phyloP scores from a whole-genome alignment of 2,888 invertebrate genomes.

The Rambutsinella grinnellia region DNA sequence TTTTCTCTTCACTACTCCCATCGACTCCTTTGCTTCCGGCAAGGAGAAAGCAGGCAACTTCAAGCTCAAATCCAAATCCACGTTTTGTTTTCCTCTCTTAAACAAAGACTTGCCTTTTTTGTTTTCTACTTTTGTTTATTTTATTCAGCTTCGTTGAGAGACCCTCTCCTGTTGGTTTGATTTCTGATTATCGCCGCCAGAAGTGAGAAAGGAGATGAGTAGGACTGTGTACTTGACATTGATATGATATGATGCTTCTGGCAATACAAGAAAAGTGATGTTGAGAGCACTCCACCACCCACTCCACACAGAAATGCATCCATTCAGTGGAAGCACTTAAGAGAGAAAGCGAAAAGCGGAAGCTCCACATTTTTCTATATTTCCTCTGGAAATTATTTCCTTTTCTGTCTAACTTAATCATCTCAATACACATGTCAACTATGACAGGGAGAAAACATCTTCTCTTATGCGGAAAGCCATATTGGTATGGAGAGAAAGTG shows the following conservation, averaged over 20 bases:
- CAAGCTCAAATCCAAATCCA: neutral
- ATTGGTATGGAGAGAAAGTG: neutral
- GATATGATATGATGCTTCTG: conserved; percentile 31
- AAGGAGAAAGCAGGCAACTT: neutral
- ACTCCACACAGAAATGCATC: neutral
- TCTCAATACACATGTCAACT: neutral
- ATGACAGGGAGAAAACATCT: neutral
- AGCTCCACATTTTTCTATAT: neutral
- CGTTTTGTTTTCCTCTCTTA: no score
- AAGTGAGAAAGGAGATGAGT: neutral
- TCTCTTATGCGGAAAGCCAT: neutral
- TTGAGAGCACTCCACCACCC: neutral
- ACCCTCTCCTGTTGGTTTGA: neutral
- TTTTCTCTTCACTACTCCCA: neutral
- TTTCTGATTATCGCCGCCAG: neutral
- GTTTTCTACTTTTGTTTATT: neutral
- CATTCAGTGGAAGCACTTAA: neutral
- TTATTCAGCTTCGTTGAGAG: neutral
- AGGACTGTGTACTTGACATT: neutral
- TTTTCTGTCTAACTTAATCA: neutral
- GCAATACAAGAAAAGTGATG: conserved; percentile 4
- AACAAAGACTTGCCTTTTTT: neutral
- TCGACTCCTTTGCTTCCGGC: neutral
- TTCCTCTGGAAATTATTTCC: neutral
- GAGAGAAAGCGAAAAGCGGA: neutral